Percentiles rank a stretch among this genome's conserved stretches.
phyloP scores from a whole-genome alignment of 1,140 invertebrate genomes.

The Eriocheir sinensis region DNA sequence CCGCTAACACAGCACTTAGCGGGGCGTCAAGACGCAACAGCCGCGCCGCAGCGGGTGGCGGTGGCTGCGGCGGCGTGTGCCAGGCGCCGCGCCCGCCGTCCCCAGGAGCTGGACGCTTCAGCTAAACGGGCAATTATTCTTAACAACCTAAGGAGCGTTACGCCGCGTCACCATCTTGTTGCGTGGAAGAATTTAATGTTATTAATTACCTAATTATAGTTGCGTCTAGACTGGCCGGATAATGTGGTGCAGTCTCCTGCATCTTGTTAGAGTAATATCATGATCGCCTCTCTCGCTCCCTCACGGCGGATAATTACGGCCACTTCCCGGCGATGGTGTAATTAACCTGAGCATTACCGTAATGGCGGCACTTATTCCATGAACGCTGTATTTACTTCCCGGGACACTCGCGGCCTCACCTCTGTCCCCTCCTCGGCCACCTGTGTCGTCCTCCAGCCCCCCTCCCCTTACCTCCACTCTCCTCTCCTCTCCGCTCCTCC shows the following conservation, averaged over 20 bases:
- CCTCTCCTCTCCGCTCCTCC: background rate
- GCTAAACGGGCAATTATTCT: conserved; percentile 24
- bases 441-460: background rate
- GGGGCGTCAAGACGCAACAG: background rate
- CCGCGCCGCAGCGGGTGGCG: background rate
- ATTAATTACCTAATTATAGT: conserved; percentile 10
- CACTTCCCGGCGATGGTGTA: conserved; percentile 11
- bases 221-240: conserved; percentile 2
- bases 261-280: conserved; percentile 26
- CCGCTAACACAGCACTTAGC: background rate
- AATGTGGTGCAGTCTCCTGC: conserved; percentile 20
- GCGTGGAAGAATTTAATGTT: conserved; percentile 25
- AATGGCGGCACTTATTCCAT: conserved; percentile 15
- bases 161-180: conserved; percentile 10
- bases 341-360: conserved; percentile 24
- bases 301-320: background rate
- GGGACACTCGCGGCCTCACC: background rate
- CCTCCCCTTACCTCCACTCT: background rate
- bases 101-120: background rate
- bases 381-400: conserved; percentile 31
- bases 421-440: background rate
- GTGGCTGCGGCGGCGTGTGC: background rate
- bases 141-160: conserved; percentile 15
- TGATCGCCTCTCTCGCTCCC: conserved; percentile 19
- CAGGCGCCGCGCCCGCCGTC: background rate